These are phyloP conservation scores for Holacanthus passer DNA, from an alignment of 2,113 vertebrate genomes.

Conservation along the genomic window DNA sequence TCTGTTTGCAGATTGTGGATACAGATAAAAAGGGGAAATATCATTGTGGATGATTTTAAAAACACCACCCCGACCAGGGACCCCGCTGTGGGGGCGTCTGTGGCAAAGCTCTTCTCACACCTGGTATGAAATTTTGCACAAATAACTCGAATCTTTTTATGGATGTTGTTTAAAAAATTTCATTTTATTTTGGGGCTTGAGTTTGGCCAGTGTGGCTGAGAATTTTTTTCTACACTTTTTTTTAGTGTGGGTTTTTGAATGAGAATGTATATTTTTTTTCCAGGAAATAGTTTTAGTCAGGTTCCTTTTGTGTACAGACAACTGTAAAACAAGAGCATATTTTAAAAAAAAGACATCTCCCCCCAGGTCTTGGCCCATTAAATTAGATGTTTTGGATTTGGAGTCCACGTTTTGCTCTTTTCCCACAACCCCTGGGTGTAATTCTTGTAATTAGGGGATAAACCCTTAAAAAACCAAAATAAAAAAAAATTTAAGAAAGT, in stretches of 20 bases:
- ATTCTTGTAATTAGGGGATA: too few species aligned
- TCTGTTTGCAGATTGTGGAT: constrained; percentile 84
- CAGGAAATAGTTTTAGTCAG: background rate
- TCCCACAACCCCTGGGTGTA: too few species aligned
- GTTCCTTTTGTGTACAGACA: background rate
- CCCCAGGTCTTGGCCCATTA: too few species aligned
- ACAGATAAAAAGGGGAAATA: constrained; percentile 88
- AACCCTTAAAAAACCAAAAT: too few species aligned
- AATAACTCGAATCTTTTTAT: background rate
- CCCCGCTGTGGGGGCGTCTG: constrained; percentile 93
- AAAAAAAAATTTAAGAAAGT: too few species aligned
- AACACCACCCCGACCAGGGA: constrained; percentile 91
- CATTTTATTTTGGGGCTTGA: too few species aligned
- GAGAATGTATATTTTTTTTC: background rate
- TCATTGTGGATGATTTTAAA: constrained; percentile 94
- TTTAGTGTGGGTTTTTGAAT: background rate
- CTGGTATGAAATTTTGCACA: constrained; percentile 84
- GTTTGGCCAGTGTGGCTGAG: too few species aligned
- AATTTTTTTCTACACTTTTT: too few species aligned
- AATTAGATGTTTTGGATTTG: too few species aligned
- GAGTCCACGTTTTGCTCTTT: too few species aligned
- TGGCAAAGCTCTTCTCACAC: constrained; percentile 95
- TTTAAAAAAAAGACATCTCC: too few species aligned
- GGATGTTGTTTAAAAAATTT: background rate
- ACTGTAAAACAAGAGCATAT: too few species aligned